phyloP scores from a whole-genome alignment of 2,113 vertebrate genomes.

The Diphyllodes magnificus region DNA sequence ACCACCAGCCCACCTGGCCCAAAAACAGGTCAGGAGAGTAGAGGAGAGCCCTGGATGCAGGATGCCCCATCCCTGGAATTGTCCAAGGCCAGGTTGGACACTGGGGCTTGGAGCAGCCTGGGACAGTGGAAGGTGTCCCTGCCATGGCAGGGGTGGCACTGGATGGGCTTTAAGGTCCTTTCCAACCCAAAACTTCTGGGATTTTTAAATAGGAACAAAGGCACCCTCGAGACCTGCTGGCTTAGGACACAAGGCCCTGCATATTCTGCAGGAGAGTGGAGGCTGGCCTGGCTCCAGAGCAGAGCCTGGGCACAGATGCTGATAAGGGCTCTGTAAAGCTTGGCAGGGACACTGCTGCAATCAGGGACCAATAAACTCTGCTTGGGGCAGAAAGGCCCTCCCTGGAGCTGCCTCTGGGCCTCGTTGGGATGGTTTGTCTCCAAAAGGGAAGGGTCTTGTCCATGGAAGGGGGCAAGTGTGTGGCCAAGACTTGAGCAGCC shows the following conservation, averaged over 20 bases:
- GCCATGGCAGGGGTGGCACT: not conserved
- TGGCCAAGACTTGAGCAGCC: not conserved
- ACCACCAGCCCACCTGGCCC: not conserved
- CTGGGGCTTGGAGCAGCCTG: not conserved
- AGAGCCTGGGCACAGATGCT: not conserved
- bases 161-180: not conserved
- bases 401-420: not conserved
- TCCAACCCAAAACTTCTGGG: not conserved
- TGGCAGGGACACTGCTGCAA: not conserved
- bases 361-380: not conserved
- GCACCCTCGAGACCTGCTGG: accelerated
- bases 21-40: not conserved
- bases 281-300: slow-evolving; percentile 12
- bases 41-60: not conserved
- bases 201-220: not conserved
- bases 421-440: accelerated
- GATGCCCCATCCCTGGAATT: not conserved
- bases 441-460: not conserved
- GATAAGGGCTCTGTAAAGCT: slow-evolving; percentile 37
- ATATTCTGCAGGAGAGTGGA: accelerated
- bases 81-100: not conserved
- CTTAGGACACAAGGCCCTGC: not conserved
- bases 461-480: not conserved
- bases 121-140: not conserved
- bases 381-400: not conserved